These are phyloP conservation scores for Tuberolachnus salignus DNA, from an alignment of 2,888 invertebrate species.

Conservation along the genomic window DNA sequence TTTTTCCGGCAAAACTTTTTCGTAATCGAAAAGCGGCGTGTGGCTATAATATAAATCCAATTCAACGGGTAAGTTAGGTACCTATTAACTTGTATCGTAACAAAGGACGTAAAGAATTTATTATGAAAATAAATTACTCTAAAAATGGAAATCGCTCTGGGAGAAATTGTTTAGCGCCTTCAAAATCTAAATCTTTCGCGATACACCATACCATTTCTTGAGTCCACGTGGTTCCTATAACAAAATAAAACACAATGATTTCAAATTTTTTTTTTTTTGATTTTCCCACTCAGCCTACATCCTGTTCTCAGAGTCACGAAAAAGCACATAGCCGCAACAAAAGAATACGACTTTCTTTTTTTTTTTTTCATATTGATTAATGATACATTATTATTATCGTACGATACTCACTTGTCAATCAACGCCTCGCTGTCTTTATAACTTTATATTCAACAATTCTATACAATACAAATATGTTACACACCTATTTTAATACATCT, in stretches of 20 bases:
- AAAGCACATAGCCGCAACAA: conserved; percentile 29
- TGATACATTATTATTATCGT: neutral
- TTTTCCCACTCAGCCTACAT: conserved; percentile 3
- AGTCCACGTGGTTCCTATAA: conserved; percentile 75
- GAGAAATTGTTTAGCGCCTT: conserved; percentile 66
- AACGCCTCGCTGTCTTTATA: neutral
- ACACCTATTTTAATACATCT: too few species aligned
- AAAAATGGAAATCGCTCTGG: conserved; percentile 74
- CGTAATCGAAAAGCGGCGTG: conserved; percentile 57
- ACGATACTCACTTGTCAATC: conserved; percentile 21
- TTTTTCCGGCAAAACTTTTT: conserved; percentile 48
- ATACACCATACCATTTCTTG: conserved; percentile 78
- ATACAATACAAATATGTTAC: neutral
- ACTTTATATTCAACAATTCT: conserved; percentile 5
- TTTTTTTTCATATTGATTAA: conserved; percentile 23
- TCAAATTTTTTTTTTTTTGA: neutral
- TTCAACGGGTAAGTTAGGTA: neutral
- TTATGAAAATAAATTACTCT: conserved; percentile 66
- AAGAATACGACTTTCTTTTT: conserved; percentile 25
- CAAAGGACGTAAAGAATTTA: too few species aligned
- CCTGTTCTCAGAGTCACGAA: neutral
- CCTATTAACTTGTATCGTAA: too few species aligned
- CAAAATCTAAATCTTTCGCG: conserved; percentile 69
- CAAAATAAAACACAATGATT: conserved; percentile 21
- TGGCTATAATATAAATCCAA: conserved; percentile 41